Percentiles rank a stretch among this genome's conserved stretches.
These are phyloP conservation scores for Helicorthomorpha holstii DNA, from an alignment of 1,140 invertebrate genomes.

Conservation along the genomic window DNA sequence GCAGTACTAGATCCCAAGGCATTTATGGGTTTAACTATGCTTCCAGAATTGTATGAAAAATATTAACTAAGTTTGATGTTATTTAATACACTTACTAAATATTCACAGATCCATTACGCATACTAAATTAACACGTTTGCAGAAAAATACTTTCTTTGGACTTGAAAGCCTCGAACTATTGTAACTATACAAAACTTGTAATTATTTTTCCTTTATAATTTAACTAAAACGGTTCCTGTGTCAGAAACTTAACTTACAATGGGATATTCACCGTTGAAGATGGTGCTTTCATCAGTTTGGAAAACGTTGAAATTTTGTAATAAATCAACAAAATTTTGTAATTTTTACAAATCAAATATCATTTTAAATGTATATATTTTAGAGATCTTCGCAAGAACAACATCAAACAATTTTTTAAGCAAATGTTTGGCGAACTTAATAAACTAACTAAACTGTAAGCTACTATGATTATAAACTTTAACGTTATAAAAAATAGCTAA, in stretches of 20 bases:
- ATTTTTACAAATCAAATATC: background rate
- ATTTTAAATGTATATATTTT: constrained; percentile 8
- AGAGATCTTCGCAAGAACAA: constrained; percentile 21
- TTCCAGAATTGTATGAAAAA: constrained; percentile 3
- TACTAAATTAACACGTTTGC: background rate
- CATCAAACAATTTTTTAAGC: constrained; percentile 15
- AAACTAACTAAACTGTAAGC: constrained; percentile 20
- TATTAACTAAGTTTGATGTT: background rate
- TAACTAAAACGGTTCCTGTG: no score
- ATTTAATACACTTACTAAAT: background rate
- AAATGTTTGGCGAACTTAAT: constrained; percentile 22
- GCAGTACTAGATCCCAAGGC: background rate
- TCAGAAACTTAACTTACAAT: constrained; percentile 20
- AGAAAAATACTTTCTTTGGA: constrained; percentile 14
- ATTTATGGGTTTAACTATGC: background rate
- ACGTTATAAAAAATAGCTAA: background rate
- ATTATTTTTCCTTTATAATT: no score
- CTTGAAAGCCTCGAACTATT: constrained; percentile 11
- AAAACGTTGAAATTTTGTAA: constrained; percentile 18
- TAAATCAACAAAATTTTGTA: constrained; percentile 6
- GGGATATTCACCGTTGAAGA: constrained; percentile 19
- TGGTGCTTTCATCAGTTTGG: constrained; percentile 22
- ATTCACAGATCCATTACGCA: constrained; percentile 1
- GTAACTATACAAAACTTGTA: no score
- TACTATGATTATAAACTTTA: background rate